Percentiles rank a stretch among this genome's conserved stretches.
Evolutionary conservation across 1,140 invertebrate species (phyloP).

Genomic region (Drosophila insularis): DNA sequence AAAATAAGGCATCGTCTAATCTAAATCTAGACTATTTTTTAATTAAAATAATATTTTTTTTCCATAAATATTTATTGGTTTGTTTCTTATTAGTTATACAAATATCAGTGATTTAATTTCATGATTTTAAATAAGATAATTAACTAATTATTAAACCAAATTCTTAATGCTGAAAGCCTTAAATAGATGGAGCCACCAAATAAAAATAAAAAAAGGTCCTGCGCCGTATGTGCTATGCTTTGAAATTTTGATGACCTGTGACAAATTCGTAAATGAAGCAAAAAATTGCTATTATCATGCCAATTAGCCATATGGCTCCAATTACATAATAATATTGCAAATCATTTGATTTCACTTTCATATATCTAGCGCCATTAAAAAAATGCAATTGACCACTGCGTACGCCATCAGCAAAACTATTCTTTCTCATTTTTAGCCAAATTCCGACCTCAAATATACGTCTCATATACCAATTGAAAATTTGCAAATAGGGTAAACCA

Average conservation of each 20-base stretch:
- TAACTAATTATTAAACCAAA: neutral
- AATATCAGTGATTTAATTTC: neutral
- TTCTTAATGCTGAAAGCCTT: neutral
- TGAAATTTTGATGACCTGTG: neutral
- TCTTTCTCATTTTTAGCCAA: conserved; percentile 51
- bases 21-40: no score
- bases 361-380: conserved; percentile 25
- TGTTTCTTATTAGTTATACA: no score
- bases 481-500: conserved; percentile 52
- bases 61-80: no score
- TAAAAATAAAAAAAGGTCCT: neutral
- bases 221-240: neutral
- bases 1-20: no score
- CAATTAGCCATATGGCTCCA: conserved; percentile 42
- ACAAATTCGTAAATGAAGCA: conserved; percentile 30
- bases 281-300: conserved; percentile 37
- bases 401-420: conserved; percentile 51
- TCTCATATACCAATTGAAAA: conserved; percentile 57
- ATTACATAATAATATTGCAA: conserved; percentile 57
- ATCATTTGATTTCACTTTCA: conserved; percentile 55
- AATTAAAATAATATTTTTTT: no score
- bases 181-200: neutral
- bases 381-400: conserved; percentile 51
- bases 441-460: conserved; percentile 62
- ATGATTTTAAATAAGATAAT: neutral